A percentile compares a stretch with the other conserved stretches of the same genome.
Evolutionary conservation across 2,113 vertebrate genomes (phyloP).

Genomic region (Cyprinodon variegatus): DNA sequence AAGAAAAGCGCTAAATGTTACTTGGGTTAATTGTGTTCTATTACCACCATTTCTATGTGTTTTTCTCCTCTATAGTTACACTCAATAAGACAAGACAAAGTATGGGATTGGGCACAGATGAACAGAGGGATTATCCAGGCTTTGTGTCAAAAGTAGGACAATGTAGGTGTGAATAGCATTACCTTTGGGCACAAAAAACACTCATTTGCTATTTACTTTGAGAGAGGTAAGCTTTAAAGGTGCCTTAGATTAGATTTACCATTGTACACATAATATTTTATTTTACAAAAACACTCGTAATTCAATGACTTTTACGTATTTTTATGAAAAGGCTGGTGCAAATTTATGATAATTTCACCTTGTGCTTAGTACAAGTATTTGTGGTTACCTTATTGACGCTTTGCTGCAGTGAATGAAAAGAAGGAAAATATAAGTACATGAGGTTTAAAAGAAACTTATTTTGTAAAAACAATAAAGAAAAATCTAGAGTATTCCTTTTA

Average conservation of each 20-base stretch:
- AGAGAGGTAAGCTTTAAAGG: neutral
- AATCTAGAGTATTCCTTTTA: neutral
- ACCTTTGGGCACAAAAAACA: constrained; percentile 72
- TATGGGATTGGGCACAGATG: constrained; percentile 60
- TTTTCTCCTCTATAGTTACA: constrained; percentile 56
- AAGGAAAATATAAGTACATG: neutral
- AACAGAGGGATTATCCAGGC: constrained; percentile 52
- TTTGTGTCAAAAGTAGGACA: constrained; percentile 36
- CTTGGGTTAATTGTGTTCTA: constrained; percentile 76
- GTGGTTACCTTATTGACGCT: neutral
- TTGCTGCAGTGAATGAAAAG: neutral
- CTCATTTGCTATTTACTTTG: constrained; percentile 46
- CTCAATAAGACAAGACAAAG: constrained; percentile 70
- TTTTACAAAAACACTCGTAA: neutral
- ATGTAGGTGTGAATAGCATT: constrained; percentile 53
- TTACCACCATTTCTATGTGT: constrained; percentile 62
- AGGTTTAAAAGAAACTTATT: neutral
- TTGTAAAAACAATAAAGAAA: neutral
- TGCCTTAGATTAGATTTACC: neutral
- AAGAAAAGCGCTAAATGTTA: constrained; percentile 53
- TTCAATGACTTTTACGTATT: neutral
- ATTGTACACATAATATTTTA: neutral
- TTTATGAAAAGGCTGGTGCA: neutral
- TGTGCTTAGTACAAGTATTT: neutral
- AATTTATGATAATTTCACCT: neutral